Conservation (phyloP, 1,140 invertebrate species). For the Holotrichia oblita region DNA sequence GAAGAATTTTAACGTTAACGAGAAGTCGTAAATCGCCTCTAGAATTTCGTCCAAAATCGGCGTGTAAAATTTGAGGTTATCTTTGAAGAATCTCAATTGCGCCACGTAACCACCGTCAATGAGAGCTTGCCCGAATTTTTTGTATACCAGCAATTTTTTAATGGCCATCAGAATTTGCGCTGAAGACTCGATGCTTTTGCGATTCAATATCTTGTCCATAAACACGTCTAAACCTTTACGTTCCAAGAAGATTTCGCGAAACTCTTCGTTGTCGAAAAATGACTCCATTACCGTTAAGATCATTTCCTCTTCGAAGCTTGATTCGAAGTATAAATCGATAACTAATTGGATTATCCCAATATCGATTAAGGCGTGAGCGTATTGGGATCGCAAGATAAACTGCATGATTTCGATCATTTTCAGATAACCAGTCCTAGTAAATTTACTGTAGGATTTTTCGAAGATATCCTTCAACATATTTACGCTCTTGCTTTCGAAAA, state of each 20-base stretch:
- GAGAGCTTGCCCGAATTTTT: neutral
- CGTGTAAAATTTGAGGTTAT: conserved; percentile 9
- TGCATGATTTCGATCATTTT: neutral
- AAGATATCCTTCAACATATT: neutral
- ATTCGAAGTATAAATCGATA: neutral
- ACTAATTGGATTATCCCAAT: neutral
- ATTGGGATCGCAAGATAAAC: neutral
- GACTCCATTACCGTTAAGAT: neutral
- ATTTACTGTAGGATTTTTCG: neutral
- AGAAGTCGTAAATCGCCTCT: conserved; percentile 10
- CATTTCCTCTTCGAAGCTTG: neutral
- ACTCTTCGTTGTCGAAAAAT: neutral
- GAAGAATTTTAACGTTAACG: conserved; percentile 17
- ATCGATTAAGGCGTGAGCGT: neutral
- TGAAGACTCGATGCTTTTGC: neutral
- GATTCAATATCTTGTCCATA: neutral
- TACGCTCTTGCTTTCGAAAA: neutral
- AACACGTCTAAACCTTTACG: neutral
- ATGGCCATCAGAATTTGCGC: neutral
- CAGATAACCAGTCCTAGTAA: neutral
- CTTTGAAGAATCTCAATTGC: conserved; percentile 17
- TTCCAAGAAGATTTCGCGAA: conserved; percentile 9
- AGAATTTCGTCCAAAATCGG: conserved; percentile 4
- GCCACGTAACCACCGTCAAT: neutral
- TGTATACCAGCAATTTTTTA: neutral